Percentiles rank a stretch among this genome's conserved stretches.
Conservation (phyloP, 1,140 invertebrate genomes). For the Zaprionus tsacasi region DNA sequence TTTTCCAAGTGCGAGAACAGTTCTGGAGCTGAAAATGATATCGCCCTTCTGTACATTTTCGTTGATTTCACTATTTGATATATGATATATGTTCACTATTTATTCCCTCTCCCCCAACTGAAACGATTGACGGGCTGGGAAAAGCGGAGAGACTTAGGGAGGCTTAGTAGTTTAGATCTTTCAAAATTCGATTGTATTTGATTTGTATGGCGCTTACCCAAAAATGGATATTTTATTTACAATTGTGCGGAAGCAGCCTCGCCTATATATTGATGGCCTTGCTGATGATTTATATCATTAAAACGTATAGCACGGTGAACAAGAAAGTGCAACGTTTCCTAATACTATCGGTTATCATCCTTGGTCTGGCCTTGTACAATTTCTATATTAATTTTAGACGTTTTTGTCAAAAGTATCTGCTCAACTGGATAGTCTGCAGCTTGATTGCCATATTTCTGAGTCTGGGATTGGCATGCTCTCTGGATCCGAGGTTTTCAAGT, state of each 20-base stretch:
- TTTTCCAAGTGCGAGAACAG: constrained; percentile 8
- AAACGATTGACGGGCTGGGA: no score
- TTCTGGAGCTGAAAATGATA: constrained; percentile 32
- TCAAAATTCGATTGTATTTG: not conserved
- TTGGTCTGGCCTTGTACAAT: constrained; percentile 17
- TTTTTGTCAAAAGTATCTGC: constrained; percentile 35
- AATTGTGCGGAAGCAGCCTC: constrained; percentile 31
- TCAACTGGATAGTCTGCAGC: constrained; percentile 48
- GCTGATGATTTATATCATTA: constrained; percentile 19
- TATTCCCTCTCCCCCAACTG: no score
- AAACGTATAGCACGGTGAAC: not conserved
- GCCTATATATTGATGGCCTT: constrained; percentile 25
- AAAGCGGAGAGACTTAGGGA: no score
- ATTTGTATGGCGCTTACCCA: constrained; percentile 16
- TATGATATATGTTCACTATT: no score
- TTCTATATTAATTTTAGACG: constrained; percentile 24
- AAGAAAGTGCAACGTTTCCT: not conserved
- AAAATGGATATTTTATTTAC: constrained; percentile 13
- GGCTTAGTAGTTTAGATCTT: not conserved
- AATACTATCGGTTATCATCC: not conserved
- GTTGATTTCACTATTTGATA: no score
- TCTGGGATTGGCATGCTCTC: constrained; percentile 21
- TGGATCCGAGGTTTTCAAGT: not conserved
- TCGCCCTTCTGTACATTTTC: constrained; percentile 14
- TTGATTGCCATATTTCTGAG: constrained; percentile 18